Evolutionary conservation across 2,113 vertebrate species (phyloP).

Genomic region (Mormyrus lacerda): DNA sequence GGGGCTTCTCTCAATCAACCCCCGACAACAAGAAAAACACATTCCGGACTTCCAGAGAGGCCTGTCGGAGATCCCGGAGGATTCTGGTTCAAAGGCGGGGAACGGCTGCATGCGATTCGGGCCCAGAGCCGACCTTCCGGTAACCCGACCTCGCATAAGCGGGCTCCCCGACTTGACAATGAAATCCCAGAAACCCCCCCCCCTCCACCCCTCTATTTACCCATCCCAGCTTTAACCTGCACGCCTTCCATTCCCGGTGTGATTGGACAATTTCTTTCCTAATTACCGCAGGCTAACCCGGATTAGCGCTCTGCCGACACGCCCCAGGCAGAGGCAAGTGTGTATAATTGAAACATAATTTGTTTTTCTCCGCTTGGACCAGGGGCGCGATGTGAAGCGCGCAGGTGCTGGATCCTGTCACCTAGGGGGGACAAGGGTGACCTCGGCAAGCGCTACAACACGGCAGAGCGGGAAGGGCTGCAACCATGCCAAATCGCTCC

Average conservation of each 20-base stretch:
- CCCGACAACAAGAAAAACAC: neutral
- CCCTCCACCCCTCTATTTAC: neutral
- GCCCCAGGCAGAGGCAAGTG: neutral
- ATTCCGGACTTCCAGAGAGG: neutral
- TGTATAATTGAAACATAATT: conserved; percentile 8
- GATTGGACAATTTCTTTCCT: neutral
- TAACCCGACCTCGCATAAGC: neutral
- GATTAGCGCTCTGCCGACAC: neutral
- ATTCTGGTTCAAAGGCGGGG: neutral
- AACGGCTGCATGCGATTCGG: neutral
- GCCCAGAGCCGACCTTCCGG: neutral
- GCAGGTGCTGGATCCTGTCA: neutral
- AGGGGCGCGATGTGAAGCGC: neutral
- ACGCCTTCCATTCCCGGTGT: neutral
- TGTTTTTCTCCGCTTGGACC: neutral
- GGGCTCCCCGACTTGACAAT: neutral
- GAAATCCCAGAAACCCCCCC: neutral
- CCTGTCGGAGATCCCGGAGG: neutral
- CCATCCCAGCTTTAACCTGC: neutral
- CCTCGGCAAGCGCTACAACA: neutral
- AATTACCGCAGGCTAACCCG: neutral
- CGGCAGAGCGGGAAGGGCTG: neutral
- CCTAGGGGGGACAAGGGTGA: neutral
- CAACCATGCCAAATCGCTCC: neutral
- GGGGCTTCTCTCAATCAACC: neutral